Percentiles rank a stretch among this genome's conserved stretches.
These are phyloP conservation scores for Cairina moschata DNA, from an alignment of 2,113 vertebrate species.

Conservation along the genomic window DNA sequence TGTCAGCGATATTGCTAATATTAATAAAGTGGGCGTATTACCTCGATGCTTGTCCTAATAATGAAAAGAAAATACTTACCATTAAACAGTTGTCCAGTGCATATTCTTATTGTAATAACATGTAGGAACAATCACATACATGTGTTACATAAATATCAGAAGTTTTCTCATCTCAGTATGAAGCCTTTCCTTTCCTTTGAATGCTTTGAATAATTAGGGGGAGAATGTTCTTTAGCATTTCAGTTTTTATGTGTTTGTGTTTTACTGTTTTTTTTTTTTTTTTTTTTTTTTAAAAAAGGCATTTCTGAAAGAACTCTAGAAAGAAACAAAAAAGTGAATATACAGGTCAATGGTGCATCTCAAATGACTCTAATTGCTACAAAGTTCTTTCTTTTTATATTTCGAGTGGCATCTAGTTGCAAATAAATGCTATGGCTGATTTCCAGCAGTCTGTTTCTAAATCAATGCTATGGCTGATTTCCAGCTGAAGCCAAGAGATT, in stretches of 20 bases:
- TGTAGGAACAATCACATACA: not conserved
- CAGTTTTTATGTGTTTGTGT: not conserved
- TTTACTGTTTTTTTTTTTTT: not conserved
- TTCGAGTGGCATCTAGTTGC: not conserved
- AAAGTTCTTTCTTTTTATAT: not conserved
- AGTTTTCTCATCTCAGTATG: not conserved
- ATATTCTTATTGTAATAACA: not conserved
- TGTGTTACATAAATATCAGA: not conserved
- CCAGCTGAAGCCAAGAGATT: not conserved
- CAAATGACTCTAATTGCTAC: not conserved
- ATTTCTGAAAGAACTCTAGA: not conserved
- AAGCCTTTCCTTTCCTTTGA: not conserved
- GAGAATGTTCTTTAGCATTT: not conserved
- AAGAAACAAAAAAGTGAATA: not conserved
- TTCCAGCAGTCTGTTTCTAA: not conserved
- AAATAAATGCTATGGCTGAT: not conserved
- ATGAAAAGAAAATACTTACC: not conserved
- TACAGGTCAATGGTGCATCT: not conserved
- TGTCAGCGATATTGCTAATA: not conserved
- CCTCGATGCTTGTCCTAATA: not conserved
- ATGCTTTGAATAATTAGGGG: not conserved
- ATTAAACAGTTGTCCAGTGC: not conserved
- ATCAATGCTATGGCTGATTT: not conserved
- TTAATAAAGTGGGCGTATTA: not conserved
- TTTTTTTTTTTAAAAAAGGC: not conserved